Evolutionary conservation across 2,888 invertebrate genomes (phyloP), one percentile per base, ranked within the genome.

Genomic region (Caenorhabditis panamensis): DNA sequence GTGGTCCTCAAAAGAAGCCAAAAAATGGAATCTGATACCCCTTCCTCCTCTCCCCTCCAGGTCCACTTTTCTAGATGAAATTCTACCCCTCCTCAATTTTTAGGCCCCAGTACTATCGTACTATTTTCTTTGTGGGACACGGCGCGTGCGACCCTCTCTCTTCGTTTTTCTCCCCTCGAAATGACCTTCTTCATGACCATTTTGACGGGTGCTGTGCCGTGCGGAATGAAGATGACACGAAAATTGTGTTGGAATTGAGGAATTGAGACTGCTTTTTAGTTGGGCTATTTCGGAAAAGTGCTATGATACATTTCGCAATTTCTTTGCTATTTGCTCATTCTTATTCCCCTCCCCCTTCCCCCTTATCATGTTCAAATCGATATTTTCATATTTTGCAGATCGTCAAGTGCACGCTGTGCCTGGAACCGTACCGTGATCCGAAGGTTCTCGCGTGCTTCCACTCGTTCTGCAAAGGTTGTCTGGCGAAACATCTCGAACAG

Each of bases 391-490:
- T 9, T 69, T 84, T 86, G 20, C 82, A 86, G 86, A 73, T 76
- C 56, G 79, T 86, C 76, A 85, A 85, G 85, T 87, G 87, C 81
- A 82, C 84, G 63, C 72, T 90, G 67, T 89, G 89, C 82, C 77
- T 82, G 56, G 95, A 95, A 91, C 94, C 94, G 62, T 94, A 94
- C 91, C 93, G 93, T 88, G 94, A 94, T 90, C 94, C 94, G 24
- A 94, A 94, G 93, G 94, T 95, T 88, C 93, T 95, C 88, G 93
- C 94, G 91, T 95, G 95, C 80, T 93, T 94, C 94, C 95, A 95
- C 92, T 94, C 95, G 18, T 95, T 95, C 92, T 96, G 96, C 93
- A 94, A 94, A 91, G 93, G 93, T 88, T 96, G 95, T 92, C 93
- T 95, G 90, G 95, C 95, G 91, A 94, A 94, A 68, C 87, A 88